phyloP scores from a whole-genome alignment of 2,797 vertebrate genomes.

The Artibeus jamaicensis region DNA sequence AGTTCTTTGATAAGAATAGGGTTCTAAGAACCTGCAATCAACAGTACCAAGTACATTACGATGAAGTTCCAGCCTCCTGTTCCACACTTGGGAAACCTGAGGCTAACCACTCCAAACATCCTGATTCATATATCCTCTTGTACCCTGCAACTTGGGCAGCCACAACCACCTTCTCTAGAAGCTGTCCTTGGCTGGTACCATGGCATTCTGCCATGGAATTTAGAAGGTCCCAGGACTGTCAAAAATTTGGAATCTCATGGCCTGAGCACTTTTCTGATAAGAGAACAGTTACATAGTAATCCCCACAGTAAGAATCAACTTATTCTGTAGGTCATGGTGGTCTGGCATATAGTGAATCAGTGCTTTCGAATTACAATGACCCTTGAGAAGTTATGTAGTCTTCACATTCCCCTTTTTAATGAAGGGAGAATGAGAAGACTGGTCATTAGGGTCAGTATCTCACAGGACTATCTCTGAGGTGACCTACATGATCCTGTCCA shows the following conservation, averaged over 20 bases:
- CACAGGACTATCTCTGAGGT: conserved; percentile 25
- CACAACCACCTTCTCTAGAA: background rate
- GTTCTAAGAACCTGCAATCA: background rate
- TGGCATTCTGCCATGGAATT: conserved; percentile 2
- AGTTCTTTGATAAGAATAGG: background rate
- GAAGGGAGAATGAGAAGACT: background rate
- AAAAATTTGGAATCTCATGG: background rate
- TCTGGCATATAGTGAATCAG: background rate
- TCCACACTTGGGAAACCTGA: background rate
- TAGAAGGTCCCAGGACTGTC: background rate
- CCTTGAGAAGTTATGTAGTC: background rate
- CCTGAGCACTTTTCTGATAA: conserved; percentile 34
- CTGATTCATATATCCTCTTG: background rate
- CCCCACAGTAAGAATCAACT: background rate
- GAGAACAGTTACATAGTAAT: conserved; percentile 11
- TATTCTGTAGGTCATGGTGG: background rate
- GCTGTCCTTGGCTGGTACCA: background rate
- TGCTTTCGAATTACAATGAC: background rate
- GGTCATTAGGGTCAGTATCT: background rate
- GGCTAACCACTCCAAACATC: background rate
- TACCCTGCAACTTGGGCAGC: background rate
- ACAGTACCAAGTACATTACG: background rate
- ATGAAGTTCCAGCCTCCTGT: background rate
- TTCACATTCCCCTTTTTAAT: background rate
- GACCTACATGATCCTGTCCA: background rate